A percentile compares a stretch with the other conserved stretches of the same genome.
Conservation (phyloP, 30 jellyfish, hydroid and myxozoan species). For the Aurelia sp. region DNA sequence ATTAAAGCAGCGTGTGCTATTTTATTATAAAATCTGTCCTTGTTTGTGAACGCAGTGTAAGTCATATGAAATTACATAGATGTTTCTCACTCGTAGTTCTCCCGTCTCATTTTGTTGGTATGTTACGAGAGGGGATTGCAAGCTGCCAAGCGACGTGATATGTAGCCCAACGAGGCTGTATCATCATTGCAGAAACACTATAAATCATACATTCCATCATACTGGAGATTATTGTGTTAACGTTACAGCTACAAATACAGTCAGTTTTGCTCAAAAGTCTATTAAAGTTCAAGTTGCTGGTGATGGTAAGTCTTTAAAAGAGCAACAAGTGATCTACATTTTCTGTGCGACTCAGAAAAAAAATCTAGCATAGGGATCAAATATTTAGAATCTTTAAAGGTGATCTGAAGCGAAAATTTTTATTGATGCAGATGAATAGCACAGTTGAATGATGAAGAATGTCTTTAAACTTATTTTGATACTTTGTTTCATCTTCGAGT, state of each 20-base stretch:
- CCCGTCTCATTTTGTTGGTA: constrained; percentile 88
- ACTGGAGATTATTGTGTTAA: constrained; percentile 75
- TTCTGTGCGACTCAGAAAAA: no score
- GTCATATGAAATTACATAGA: no score
- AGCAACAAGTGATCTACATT: background rate
- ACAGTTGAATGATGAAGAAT: no score
- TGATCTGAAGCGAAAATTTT: no score
- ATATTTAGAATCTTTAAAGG: no score
- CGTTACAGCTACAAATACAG: constrained; percentile 68
- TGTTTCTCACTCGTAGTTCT: constrained; percentile 22
- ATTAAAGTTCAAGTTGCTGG: constrained; percentile 47
- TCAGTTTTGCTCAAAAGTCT: constrained; percentile 73
- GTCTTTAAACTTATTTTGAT: no score
- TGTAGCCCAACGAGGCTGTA: constrained; percentile 83
- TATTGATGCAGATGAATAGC: no score
- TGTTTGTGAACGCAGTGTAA: no score
- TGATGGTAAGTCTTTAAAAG: constrained; percentile 27
- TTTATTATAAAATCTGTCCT: no score
- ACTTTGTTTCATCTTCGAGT: no score
- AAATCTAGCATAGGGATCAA: no score
- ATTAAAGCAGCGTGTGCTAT: no score
- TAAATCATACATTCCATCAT: constrained; percentile 60
- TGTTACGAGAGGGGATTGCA: constrained; percentile 69
- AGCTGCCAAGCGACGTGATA: constrained; percentile 68
- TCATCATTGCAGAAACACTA: constrained; percentile 51